Conservation (phyloP, 2,888 invertebrate species). For the Xestia xanthographa region DNA sequence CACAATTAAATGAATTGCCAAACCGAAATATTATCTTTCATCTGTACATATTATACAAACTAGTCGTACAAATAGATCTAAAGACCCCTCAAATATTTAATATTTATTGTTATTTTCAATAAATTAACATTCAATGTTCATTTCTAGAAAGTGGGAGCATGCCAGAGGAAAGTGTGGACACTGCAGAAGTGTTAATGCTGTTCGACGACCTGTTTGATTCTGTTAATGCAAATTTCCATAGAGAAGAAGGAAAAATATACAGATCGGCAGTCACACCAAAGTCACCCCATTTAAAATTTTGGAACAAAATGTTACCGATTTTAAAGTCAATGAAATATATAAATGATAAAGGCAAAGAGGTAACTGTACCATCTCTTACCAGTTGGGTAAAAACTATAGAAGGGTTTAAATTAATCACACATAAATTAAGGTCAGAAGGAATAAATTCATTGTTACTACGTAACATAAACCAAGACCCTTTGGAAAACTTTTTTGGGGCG, state of each 20-base stretch:
- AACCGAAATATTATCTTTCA: no score
- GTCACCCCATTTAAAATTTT: neutral
- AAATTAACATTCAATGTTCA: no score
- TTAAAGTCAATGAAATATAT: neutral
- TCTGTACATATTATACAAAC: no score
- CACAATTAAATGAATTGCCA: no score
- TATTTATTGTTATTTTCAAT: no score
- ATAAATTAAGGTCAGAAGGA: neutral
- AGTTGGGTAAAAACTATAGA: neutral
- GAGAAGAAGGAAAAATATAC: neutral
- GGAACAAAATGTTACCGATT: neutral
- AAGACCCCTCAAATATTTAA: no score
- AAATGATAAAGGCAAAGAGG: neutral
- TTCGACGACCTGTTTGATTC: neutral
- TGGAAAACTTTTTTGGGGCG: constrained; percentile 9
- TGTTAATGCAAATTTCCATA: neutral
- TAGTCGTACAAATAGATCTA: no score
- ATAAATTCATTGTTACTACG: neutral
- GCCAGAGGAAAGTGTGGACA: neutral
- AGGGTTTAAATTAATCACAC: neutral
- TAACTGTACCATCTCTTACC: constrained; percentile 2
- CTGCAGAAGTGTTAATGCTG: neutral
- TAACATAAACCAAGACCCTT: constrained; percentile 1
- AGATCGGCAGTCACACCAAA: neutral
- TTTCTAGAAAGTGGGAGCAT: neutral